A percentile compares a stretch with the other conserved stretches of the same genome.
Evolutionary conservation across 2,113 vertebrate species (phyloP).

Genomic region (Mesitornis unicolor): DNA sequence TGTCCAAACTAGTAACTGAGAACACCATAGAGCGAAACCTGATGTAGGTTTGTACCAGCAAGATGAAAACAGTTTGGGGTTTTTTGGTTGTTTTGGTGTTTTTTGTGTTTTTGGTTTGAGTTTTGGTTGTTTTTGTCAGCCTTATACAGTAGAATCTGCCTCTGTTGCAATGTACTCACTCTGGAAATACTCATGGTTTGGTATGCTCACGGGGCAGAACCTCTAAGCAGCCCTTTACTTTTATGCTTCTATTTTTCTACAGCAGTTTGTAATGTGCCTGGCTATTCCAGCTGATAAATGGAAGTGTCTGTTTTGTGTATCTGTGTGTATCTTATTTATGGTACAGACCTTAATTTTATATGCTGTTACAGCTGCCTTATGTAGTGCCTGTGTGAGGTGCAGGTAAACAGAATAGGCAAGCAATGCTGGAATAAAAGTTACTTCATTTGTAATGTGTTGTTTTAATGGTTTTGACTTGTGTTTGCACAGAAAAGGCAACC

Average conservation of each 20-base stretch:
- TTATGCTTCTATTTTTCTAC: neutral
- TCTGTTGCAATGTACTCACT: accelerated
- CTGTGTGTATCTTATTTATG: accelerated
- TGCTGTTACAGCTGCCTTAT: neutral
- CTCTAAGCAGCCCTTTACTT: neutral
- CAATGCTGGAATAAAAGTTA: neutral
- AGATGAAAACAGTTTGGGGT: neutral
- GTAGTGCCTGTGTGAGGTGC: neutral
- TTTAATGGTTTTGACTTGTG: neutral
- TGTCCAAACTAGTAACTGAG: neutral
- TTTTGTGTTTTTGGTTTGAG: neutral
- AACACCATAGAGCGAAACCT: neutral
- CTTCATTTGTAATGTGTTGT: neutral
- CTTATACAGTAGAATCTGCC: neutral
- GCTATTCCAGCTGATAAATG: neutral
- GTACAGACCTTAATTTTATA: neutral
- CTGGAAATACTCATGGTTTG: neutral
- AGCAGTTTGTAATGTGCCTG: neutral
- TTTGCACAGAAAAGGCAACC: neutral
- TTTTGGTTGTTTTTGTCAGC: neutral
- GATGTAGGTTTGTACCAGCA: neutral
- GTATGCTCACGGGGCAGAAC: neutral
- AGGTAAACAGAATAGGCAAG: neutral
- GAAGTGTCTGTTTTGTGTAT: neutral
- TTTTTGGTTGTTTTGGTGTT: no score